phyloP scores from a whole-genome alignment of 2,113 vertebrate species.

The Reinhardtius hippoglossoides region DNA sequence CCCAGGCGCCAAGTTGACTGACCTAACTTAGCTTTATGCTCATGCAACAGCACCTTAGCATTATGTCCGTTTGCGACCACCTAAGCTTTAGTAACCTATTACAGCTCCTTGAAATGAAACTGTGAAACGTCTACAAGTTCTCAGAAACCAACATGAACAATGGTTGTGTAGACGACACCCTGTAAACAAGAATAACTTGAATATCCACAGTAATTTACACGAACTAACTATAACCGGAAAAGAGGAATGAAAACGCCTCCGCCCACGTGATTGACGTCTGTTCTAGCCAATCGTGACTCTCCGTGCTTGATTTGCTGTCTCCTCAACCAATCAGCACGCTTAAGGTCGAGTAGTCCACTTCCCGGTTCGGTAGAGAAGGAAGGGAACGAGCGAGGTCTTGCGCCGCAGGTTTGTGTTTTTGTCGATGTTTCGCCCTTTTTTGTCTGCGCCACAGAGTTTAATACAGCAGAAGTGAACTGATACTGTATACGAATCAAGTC shows the following conservation, averaged over 20 bases:
- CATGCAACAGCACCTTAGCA: background rate
- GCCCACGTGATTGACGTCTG: constrained; percentile 19
- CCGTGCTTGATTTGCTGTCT: background rate
- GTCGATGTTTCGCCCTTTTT: background rate
- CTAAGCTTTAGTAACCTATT: background rate
- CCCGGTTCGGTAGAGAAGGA: constrained; percentile 60
- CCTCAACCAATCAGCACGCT: constrained; percentile 50
- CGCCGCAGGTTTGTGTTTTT: constrained; percentile 63
- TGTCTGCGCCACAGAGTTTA: background rate
- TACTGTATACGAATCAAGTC: background rate
- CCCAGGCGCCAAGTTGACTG: constrained; percentile 66
- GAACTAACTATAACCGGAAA: constrained; percentile 44
- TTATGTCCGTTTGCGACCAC: background rate
- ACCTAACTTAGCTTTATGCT: background rate
- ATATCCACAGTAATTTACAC: background rate
- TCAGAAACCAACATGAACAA: background rate
- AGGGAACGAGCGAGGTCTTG: constrained; percentile 51
- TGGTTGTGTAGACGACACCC: background rate
- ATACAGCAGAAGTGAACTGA: background rate
- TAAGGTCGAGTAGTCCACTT: background rate
- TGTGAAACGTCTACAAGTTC: rapidly evolving
- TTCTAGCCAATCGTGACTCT: constrained; percentile 23
- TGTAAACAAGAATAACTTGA: constrained; percentile 16
- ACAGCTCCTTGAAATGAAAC: background rate
- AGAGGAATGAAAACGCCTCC: constrained; percentile 3